Conservation (phyloP, 2,888 invertebrate species). For the Lysandra bellargus region DNA sequence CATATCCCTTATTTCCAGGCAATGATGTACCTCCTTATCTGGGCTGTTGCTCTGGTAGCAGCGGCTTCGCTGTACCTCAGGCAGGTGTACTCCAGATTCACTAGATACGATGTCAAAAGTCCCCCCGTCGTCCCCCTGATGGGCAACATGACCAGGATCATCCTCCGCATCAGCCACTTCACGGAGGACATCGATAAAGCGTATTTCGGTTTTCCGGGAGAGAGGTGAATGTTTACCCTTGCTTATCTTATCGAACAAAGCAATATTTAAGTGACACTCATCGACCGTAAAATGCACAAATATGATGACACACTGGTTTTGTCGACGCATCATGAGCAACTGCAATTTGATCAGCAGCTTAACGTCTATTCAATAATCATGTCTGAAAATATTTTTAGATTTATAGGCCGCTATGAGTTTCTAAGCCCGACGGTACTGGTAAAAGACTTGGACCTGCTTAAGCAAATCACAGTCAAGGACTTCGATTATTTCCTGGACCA, state of each 20-base stretch:
- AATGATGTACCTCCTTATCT: conserved; percentile 50
- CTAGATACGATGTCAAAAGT: conserved; percentile 51
- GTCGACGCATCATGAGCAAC: neutral
- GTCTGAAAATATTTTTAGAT: conserved; percentile 39
- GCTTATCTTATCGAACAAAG: conserved; percentile 42
- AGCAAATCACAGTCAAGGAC: conserved; percentile 72
- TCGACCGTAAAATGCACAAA: neutral
- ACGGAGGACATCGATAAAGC: conserved; percentile 41
- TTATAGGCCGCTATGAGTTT: conserved; percentile 66
- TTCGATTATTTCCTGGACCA: conserved; percentile 77
- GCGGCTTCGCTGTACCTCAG: conserved; percentile 48
- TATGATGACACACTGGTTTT: neutral
- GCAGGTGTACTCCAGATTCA: conserved; percentile 50
- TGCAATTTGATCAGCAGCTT: neutral
- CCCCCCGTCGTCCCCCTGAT: conserved; percentile 49
- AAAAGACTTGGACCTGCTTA: conserved; percentile 68
- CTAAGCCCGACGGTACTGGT: conserved; percentile 57
- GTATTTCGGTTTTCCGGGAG: conserved; percentile 47
- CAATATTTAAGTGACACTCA: conserved; percentile 41
- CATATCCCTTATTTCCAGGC: conserved; percentile 34
- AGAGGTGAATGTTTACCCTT: conserved; percentile 47
- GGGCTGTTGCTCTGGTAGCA: conserved; percentile 46
- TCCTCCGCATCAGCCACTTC: conserved; percentile 46
- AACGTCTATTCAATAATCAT: conserved; percentile 7
- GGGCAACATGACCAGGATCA: conserved; percentile 51